Evolutionary conservation across 2,888 invertebrate species (phyloP), one percentile per base, ranked within the genome.

Genomic region (Harpalus rufipes): DNA sequence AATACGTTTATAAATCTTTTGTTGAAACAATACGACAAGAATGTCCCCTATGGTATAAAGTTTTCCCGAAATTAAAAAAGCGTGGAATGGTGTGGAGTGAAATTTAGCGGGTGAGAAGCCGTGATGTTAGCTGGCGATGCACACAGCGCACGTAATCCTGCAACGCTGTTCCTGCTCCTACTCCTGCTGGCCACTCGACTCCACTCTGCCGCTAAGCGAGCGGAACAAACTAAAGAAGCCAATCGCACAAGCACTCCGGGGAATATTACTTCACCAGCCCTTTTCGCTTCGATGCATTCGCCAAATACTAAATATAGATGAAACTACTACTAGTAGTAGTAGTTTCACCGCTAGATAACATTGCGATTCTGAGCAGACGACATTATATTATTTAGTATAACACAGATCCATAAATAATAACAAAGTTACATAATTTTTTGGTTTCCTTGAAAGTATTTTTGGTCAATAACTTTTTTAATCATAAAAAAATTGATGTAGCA

Each of bases 191-290:
- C 44, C 44, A 74, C 72, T 74, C 16, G 68, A 32, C 32, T 32
- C 32, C 32, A 4, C 32, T 32, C 68, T 16, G 68, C 61, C 18
- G 56, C 39, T 39, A 84, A 84, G 84, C 84, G 78, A 84, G 61
- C 84, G 84, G 78, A 84, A 84, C 84, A 78, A 84, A 41, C 84
- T 78, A 65, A 84, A 84, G 84, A 84, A 84, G 78, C 84, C 84
- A 84, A 84, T 84, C 63, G 58, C 18, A 76, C 10, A 83, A 44
- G 63, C 32, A 78, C 41, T 14, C 83, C 44, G 14, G 84, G 84
- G 84, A 84, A 84, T 84, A 84, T 84, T 84, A 84, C 63, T 78
- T 84, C 83, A 76, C 74, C 83, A 83, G 61, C 61, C 14, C 74
- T 25, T 0, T 12, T 51, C 44, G 44, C 10, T 51, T 51, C 44